phyloP scores from a whole-genome alignment of 1,140 invertebrate genomes.

The Apis laboriosa region DNA sequence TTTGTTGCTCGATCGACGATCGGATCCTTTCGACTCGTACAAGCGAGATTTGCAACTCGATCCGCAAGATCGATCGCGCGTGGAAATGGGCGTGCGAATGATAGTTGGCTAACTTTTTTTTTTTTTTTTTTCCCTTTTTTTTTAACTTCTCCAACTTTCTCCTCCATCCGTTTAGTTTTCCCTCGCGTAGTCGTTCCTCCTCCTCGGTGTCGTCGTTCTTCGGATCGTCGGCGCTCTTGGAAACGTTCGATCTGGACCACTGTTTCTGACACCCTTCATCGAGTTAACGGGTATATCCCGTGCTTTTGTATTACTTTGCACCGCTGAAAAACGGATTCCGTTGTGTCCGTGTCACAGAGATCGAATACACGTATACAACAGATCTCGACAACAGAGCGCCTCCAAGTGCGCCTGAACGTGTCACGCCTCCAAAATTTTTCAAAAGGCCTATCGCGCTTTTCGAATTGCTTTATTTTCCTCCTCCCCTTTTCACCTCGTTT shows the following conservation, averaged over 20 bases:
- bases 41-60: neutral
- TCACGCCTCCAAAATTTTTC: neutral
- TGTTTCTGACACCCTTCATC: constrained; percentile 58
- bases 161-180: neutral
- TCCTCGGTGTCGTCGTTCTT: neutral
- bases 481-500: neutral
- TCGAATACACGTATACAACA: neutral
- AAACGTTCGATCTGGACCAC: constrained; percentile 57
- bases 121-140: neutral
- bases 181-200: neutral
- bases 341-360: constrained; percentile 44
- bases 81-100: too few relatives aligned
- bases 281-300: constrained; percentile 51
- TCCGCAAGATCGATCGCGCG: neutral
- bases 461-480: too few relatives aligned
- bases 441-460: neutral
- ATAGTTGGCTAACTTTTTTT: constrained; percentile 7
- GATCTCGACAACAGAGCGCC: neutral
- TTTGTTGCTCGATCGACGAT: constrained; percentile 13
- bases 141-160: constrained; percentile 26
- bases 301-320: constrained; percentile 62
- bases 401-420: constrained; percentile 1
- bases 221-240: constrained; percentile 42
- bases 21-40: neutral
- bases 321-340: constrained; percentile 34